These are phyloP conservation scores for Syrrhaptes paradoxus DNA, from an alignment of 2,113 vertebrate species.

Conservation along the genomic window DNA sequence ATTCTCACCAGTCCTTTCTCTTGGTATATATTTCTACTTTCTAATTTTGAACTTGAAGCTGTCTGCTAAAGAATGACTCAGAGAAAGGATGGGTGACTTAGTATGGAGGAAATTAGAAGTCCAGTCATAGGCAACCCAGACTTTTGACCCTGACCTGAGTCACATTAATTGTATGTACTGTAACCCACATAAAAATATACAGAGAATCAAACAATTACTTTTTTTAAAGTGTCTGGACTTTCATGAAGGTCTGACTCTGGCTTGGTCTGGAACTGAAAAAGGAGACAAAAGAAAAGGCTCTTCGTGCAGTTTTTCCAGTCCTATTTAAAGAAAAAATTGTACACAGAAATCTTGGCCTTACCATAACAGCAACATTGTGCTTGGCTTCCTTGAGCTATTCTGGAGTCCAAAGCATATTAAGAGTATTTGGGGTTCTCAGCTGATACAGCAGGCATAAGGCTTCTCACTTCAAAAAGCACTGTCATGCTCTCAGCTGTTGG, in stretches of 20 bases:
- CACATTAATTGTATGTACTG: constrained; percentile 10
- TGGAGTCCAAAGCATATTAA: background rate
- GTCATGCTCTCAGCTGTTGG: background rate
- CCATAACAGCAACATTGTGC: constrained; percentile 29
- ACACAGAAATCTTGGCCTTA: background rate
- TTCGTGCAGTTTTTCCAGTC: background rate
- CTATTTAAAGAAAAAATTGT: background rate
- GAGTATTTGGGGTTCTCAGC: background rate
- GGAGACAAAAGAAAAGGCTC: constrained; percentile 4
- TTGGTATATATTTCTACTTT: constrained; percentile 16
- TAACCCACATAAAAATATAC: background rate
- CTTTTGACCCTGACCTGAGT: constrained; percentile 52
- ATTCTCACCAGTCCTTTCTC: background rate
- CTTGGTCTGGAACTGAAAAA: constrained; percentile 20
- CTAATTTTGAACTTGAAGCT: constrained; percentile 42
- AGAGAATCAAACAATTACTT: constrained; percentile 42
- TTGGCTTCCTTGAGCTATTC: background rate
- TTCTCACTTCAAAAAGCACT: background rate
- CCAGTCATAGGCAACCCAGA: constrained; percentile 58
- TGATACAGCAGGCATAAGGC: background rate
- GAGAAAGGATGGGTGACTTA: constrained; percentile 49
- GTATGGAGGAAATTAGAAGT: constrained; percentile 48
- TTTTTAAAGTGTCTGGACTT: background rate
- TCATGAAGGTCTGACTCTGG: background rate
- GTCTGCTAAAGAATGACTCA: constrained; percentile 54